Conservation (phyloP, 2,888 invertebrate species). For the Amiota mariae region DNA sequence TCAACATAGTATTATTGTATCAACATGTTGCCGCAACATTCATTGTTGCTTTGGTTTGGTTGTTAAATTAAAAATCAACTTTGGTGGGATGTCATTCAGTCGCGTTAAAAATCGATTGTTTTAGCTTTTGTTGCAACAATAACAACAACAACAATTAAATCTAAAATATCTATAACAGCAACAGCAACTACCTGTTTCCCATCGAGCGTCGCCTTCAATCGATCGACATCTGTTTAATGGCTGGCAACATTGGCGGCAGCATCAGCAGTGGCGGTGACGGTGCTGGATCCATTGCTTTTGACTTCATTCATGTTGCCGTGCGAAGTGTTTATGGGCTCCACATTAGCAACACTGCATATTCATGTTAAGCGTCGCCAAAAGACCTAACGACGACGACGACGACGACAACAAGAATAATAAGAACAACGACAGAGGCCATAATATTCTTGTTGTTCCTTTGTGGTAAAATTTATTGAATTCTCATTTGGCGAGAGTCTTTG, state of each 20-base stretch:
- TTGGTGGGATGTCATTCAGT: constrained; percentile 62
- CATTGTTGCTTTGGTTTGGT: constrained; percentile 34
- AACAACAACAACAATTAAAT: constrained; percentile 18
- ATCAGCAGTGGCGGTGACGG: background rate
- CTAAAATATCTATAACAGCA: constrained; percentile 49
- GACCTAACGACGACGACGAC: constrained; percentile 49
- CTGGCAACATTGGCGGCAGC: constrained; percentile 15
- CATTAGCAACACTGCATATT: constrained; percentile 71
- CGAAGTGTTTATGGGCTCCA: constrained; percentile 70
- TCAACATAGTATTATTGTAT: constrained; percentile 29
- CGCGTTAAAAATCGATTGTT: constrained; percentile 67
- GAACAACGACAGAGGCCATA: constrained; percentile 49
- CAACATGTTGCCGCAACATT: constrained; percentile 31
- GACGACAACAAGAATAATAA: constrained; percentile 23
- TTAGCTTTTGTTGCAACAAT: constrained; percentile 34
- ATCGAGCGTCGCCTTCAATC: constrained; percentile 19
- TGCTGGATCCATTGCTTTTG: background rate
- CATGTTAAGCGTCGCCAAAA: constrained; percentile 67
- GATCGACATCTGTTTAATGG: constrained; percentile 50
- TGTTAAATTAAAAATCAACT: constrained; percentile 58
- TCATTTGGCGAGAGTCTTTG: constrained; percentile 51
- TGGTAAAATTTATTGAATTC: constrained; percentile 70
- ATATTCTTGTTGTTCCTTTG: constrained; percentile 50
- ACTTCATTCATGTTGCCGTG: constrained; percentile 62
- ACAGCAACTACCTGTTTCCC: constrained; percentile 31